A percentile compares a stretch with the other conserved stretches of the same genome.
Evolutionary conservation across 1,140 invertebrate species (phyloP).

Genomic region (Diachasmimorpha longicaudata): DNA sequence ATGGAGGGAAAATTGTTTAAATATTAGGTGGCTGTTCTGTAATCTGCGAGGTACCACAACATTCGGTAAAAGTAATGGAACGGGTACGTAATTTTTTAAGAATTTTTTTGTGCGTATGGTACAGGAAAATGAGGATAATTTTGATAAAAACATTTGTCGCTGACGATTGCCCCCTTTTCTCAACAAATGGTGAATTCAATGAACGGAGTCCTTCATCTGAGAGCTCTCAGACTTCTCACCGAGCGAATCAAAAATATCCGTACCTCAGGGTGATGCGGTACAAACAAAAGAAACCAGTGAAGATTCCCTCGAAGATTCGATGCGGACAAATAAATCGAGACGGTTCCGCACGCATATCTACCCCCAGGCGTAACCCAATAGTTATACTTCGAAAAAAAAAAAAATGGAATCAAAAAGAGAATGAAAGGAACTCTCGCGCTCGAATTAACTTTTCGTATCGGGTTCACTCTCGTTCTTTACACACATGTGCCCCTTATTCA

Average conservation of each 20-base stretch:
- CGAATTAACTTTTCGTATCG: conserved; percentile 24
- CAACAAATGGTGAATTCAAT: too few relatives aligned
- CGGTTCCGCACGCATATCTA: conserved; percentile 8
- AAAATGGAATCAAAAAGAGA: background rate
- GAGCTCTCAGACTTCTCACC: too few relatives aligned
- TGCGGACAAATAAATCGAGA: conserved; percentile 23
- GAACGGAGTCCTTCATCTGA: too few relatives aligned
- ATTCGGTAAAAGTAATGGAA: too few relatives aligned
- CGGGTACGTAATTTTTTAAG: too few relatives aligned
- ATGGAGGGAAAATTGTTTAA: too few relatives aligned
- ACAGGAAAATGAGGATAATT: too few relatives aligned
- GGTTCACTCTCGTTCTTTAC: conserved; percentile 4
- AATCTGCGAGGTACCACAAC: too few relatives aligned
- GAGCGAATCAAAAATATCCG: background rate
- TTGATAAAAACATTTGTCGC: too few relatives aligned
- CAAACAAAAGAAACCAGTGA: background rate
- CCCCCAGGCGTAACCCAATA: conserved; percentile 26
- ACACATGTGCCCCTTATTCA: background rate
- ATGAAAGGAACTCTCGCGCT: background rate
- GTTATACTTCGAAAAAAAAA: conserved; percentile 7
- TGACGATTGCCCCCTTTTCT: too few relatives aligned
- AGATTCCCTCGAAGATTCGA: background rate
- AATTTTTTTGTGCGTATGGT: too few relatives aligned
- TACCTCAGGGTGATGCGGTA: background rate
- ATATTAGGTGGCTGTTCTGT: too few relatives aligned